Evolutionary conservation across 2,888 invertebrate genomes (phyloP).

Genomic region (Lysandra coridon): DNA sequence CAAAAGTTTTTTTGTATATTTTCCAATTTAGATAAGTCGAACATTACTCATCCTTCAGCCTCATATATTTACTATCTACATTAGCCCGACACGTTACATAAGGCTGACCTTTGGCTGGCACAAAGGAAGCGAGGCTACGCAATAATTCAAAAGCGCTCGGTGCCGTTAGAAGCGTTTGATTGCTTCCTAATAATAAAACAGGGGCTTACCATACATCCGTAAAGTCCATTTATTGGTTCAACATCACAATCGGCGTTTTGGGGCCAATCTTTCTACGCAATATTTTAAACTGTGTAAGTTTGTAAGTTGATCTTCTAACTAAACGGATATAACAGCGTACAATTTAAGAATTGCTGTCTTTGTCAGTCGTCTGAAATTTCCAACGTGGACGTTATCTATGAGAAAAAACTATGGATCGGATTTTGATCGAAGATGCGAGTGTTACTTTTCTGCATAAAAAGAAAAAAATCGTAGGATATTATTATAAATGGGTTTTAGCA

Average conservation of each 20-base stretch:
- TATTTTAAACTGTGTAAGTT: not conserved
- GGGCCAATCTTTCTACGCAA: not conserved
- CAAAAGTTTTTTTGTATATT: not conserved
- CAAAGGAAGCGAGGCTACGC: slow-evolving; percentile 36
- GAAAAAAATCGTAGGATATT: no score
- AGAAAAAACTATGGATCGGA: no score
- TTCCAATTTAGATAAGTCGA: not conserved
- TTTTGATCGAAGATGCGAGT: no score
- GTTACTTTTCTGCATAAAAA: no score
- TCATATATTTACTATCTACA: not conserved
- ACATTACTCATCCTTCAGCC: not conserved
- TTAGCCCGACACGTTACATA: slow-evolving; percentile 13
- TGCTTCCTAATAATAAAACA: slow-evolving; percentile 29
- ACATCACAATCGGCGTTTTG: not conserved
- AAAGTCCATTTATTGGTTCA: not conserved
- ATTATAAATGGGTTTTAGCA: no score
- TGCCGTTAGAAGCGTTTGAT: slow-evolving; percentile 35
- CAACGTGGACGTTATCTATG: no score
- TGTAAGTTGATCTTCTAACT: no score
- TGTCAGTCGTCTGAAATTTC: no score
- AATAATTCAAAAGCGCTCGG: slow-evolving; percentile 36
- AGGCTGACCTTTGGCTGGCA: slow-evolving; percentile 20
- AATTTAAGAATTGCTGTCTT: no score
- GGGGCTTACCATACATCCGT: slow-evolving; percentile 22
- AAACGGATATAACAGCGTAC: no score